Percentiles rank a stretch among this genome's conserved stretches.
Conservation (phyloP, 2,113 vertebrate genomes). For the Potamarius usumacintae region DNA sequence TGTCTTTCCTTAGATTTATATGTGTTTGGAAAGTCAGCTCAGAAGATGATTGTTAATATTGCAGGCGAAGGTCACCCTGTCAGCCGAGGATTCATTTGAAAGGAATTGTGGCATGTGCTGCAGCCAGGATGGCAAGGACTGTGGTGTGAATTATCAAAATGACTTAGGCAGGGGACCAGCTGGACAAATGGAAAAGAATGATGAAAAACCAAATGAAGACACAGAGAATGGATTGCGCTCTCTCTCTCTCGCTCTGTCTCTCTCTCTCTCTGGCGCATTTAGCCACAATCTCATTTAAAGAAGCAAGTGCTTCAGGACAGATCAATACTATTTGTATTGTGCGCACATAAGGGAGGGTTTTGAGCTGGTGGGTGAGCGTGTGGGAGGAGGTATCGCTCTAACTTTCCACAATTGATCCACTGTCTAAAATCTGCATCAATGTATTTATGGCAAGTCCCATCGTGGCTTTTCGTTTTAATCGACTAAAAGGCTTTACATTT, state of each 20-base stretch:
- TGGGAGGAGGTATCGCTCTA: constrained; percentile 27
- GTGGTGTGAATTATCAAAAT: constrained; percentile 39
- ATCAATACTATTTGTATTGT: constrained; percentile 49
- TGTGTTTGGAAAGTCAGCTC: constrained; percentile 14
- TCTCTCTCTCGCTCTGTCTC: background rate
- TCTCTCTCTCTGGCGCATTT: constrained; percentile 17
- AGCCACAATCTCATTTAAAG: constrained; percentile 52
- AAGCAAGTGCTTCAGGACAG: constrained; percentile 44
- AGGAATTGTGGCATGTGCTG: background rate
- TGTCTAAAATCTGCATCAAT: constrained; percentile 60
- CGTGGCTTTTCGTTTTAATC: constrained; percentile 63
- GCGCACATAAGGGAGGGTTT: constrained; percentile 29
- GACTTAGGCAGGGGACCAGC: constrained; percentile 24
- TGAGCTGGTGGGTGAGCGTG: constrained; percentile 14
- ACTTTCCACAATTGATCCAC: constrained; percentile 64
- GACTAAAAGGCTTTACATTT: constrained; percentile 65
- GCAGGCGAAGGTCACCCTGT: constrained; percentile 24
- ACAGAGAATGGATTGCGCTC: background rate
- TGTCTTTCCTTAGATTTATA: background rate
- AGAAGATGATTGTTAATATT: background rate
- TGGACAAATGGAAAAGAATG: constrained; percentile 24
- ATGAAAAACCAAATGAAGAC: constrained; percentile 25
- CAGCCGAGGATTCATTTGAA: constrained; percentile 22
- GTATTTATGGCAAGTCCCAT: constrained; percentile 64
- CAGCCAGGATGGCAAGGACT: background rate